phyloP scores from a whole-genome alignment of 2,113 vertebrate species.

The rabbit (Oryctolagus cuniculus) region mOryCun1.1 NC_091442.1:116400501-116401000 shows the following conservation, averaged over 20 bases:
- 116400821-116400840: not conserved
- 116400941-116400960: not conserved
- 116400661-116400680: conserved; percentile 43
- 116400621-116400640: conserved; percentile 54
- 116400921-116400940: not conserved
- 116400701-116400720: conserved; percentile 53
- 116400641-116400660: conserved; percentile 41
- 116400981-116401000: not conserved
- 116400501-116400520: conserved; percentile 27
- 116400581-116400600: conserved; percentile 67
- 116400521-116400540: conserved; percentile 54
- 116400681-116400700: not conserved
- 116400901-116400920: not conserved
- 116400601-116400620: conserved; percentile 25
- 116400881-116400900: not conserved
- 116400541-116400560: conserved; percentile 6
- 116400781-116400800: conserved; percentile 37
- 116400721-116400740: conserved; percentile 40
- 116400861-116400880: not conserved
- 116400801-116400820: conserved; percentile 1
- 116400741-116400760: conserved; percentile 36
- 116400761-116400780: not conserved
- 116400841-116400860: not conserved
- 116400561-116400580: conserved; percentile 55
- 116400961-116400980: not conserved